A percentile compares a stretch with the other conserved stretches of the same genome.
Conservation (phyloP, 2,888 invertebrate genomes). For the Drosophila merina region DNA sequence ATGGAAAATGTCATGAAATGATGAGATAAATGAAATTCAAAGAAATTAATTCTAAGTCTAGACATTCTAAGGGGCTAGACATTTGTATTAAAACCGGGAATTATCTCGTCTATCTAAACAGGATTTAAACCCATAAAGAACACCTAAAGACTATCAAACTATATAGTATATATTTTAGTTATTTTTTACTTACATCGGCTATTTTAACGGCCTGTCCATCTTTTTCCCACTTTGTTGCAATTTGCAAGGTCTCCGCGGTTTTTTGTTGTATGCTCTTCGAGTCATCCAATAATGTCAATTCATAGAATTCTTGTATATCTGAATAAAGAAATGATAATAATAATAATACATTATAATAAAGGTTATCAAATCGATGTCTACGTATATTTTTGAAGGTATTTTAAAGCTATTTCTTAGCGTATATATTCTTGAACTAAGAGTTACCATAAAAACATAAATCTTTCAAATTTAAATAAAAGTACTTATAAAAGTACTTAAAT, state of each 20-base stretch:
- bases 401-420: too few relatives aligned
- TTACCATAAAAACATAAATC: too few relatives aligned
- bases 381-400: too few relatives aligned
- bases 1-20: conserved; percentile 16
- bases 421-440: too few relatives aligned
- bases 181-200: conserved; percentile 81
- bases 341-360: too few relatives aligned
- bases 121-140: not conserved
- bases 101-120: not conserved
- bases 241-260: conserved; percentile 96
- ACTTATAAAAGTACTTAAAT: too few relatives aligned
- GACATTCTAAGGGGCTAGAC: conserved; percentile 3
- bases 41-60: conserved; percentile 13
- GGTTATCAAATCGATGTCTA: too few relatives aligned
- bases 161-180: not conserved
- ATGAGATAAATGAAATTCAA: conserved; percentile 3
- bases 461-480: too few relatives aligned
- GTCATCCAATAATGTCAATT: conserved; percentile 97
- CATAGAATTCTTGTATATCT: conserved; percentile 99
- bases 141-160: not conserved
- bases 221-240: conserved; percentile 96
- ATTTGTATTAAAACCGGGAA: not conserved
- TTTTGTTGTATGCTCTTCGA: conserved; percentile 97
- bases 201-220: conserved; percentile 84
- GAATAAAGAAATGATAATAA: conserved; percentile 82